phyloP scores from a whole-genome alignment of 2,113 vertebrate species.

The Rhineura floridana region DNA sequence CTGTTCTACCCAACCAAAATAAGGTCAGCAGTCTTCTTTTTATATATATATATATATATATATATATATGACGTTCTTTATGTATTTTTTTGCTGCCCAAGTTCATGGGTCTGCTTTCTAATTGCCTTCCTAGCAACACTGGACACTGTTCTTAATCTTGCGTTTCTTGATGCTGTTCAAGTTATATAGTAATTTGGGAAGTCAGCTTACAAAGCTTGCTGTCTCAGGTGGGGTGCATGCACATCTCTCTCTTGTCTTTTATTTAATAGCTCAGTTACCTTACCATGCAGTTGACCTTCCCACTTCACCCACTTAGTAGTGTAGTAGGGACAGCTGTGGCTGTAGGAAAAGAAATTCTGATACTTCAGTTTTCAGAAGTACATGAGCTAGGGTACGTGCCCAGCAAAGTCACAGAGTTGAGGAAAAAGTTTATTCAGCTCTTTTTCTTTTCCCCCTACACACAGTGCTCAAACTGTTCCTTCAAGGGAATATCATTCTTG shows the following conservation, averaged over 20 bases:
- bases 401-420: not conserved
- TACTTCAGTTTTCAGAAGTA: constrained; percentile 2
- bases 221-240: not conserved
- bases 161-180: not conserved
- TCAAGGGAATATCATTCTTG: not conserved
- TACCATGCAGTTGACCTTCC: not conserved
- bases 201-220: not conserved
- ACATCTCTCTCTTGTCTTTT: not conserved
- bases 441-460: not conserved
- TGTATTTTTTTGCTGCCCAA: not conserved
- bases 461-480: not conserved
- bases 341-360: not conserved
- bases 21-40: not conserved
- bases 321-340: not conserved
- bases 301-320: not conserved
- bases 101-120: too few species aligned
- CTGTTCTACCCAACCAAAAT: not conserved
- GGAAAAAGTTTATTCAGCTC: not conserved
- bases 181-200: too few species aligned
- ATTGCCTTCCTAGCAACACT: not conserved
- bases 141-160: not conserved
- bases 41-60: too few species aligned
- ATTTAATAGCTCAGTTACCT: not conserved
- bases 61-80: too few species aligned
- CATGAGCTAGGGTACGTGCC: not conserved